Percentiles rank a stretch among this genome's conserved stretches.
Evolutionary conservation across 2,797 vertebrate species (phyloP).

Genomic region (Typhlichthys subterraneus): DNA sequence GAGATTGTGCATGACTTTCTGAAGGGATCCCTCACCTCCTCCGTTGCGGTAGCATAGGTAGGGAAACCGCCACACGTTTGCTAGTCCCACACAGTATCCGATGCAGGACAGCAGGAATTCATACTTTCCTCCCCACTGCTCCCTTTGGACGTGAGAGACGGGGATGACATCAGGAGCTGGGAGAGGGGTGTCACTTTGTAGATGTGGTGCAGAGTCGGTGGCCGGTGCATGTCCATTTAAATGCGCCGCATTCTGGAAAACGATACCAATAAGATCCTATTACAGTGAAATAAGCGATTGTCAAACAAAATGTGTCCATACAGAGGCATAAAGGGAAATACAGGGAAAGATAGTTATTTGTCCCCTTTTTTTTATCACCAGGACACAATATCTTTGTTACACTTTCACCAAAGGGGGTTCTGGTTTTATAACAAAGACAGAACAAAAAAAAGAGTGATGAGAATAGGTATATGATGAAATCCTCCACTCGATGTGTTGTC

Average conservation of each 20-base stretch:
- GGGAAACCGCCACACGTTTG: conserved; percentile 85
- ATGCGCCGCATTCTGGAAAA: conserved; percentile 56
- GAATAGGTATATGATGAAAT: neutral
- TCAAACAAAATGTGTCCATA: neutral
- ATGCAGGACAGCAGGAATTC: conserved; percentile 86
- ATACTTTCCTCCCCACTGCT: conserved; percentile 81
- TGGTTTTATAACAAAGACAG: no score
- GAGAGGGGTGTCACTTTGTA: conserved; percentile 35
- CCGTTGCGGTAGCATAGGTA: conserved; percentile 89
- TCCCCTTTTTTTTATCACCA: neutral
- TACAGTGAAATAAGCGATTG: neutral
- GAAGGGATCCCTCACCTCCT: conserved; percentile 75
- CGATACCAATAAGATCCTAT: neutral
- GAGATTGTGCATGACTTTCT: neutral
- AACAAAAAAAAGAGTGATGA: neutral
- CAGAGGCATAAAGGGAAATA: neutral
- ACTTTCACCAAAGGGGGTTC: neutral
- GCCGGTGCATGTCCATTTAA: conserved; percentile 45
- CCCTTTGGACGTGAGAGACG: conserved; percentile 36
- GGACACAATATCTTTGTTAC: neutral
- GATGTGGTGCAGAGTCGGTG: conserved; percentile 19
- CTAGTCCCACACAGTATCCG: conserved; percentile 85
- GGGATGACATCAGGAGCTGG: conserved; percentile 17
- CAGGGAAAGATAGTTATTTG: neutral
- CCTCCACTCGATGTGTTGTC: neutral